A percentile compares a stretch with the other conserved stretches of the same genome.
Evolutionary conservation across 2,113 vertebrate species (phyloP).

Genomic region (Albula glossodonta): DNA sequence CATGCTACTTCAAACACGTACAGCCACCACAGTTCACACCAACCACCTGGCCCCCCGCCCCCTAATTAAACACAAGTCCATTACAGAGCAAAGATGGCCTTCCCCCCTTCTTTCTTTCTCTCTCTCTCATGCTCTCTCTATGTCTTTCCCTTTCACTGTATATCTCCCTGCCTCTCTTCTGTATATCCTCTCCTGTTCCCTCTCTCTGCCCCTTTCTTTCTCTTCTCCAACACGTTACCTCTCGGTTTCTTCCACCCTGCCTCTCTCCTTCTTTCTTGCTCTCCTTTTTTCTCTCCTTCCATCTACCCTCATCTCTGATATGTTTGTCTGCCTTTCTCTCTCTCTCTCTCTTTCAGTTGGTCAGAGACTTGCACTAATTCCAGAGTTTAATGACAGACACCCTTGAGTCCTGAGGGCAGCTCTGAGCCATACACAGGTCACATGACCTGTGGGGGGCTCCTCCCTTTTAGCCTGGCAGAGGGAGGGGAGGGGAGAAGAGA

Average conservation of each 20-base stretch:
- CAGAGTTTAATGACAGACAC: constrained; percentile 6
- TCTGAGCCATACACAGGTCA: constrained; percentile 1
- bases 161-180: neutral
- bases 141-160: neutral
- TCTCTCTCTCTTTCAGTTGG: neutral
- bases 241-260: too few species aligned
- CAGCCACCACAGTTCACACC: neutral
- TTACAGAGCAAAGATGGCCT: neutral
- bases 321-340: neutral
- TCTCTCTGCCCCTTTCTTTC: neutral
- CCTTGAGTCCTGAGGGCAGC: neutral
- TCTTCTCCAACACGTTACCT: neutral
- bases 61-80: constrained; percentile 2
- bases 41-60: neutral
- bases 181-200: neutral
- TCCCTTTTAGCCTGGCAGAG: neutral
- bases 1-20: neutral
- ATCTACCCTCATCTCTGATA: neutral
- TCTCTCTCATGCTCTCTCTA: neutral
- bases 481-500: neutral
- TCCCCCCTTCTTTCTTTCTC: neutral
- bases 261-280: neutral
- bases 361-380: constrained; percentile 6
- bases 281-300: neutral
- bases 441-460: neutral